Evolutionary conservation across 2,888 invertebrate genomes (phyloP).

Genomic region (Oscheius sp.): DNA sequence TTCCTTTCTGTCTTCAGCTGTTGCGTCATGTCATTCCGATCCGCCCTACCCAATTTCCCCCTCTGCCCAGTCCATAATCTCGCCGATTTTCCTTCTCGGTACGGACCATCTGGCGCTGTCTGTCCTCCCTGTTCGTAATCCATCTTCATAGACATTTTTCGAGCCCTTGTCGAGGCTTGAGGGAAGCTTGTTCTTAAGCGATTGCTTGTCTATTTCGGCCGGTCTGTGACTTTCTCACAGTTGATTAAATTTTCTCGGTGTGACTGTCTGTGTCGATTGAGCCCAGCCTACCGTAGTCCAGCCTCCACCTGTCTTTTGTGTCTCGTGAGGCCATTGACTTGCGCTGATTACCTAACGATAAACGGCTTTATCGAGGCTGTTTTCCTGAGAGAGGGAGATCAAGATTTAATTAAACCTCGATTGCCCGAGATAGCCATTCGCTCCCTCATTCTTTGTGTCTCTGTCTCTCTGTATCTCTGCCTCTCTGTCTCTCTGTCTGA

Average conservation of each 20-base stretch:
- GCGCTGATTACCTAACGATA: not conserved
- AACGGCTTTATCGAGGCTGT: slow-evolving; percentile 1
- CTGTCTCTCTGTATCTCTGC: slow-evolving; percentile 3
- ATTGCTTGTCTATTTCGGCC: too few species aligned
- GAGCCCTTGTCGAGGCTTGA: too few species aligned
- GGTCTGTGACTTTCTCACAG: too few species aligned
- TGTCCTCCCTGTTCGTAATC: not conserved
- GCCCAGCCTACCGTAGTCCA: not conserved
- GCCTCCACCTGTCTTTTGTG: not conserved
- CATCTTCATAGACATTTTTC: too few species aligned
- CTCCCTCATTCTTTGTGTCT: slow-evolving; percentile 18
- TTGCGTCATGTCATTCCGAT: slow-evolving; percentile 29
- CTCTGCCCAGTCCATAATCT: slow-evolving; percentile 15
- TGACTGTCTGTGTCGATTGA: too few species aligned
- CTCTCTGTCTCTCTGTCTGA: not conserved
- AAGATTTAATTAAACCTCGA: slow-evolving; percentile 34
- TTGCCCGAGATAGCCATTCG: slow-evolving; percentile 32
- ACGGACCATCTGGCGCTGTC: slow-evolving; percentile 22
- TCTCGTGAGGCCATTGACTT: not conserved
- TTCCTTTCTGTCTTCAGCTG: slow-evolving; percentile 11
- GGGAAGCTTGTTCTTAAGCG: too few species aligned
- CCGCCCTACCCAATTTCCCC: slow-evolving; percentile 31
- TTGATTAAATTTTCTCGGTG: too few species aligned
- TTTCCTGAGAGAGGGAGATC: slow-evolving; percentile 10
- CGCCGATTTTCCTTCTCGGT: slow-evolving; percentile 14